A percentile compares a stretch with the other conserved stretches of the same genome.
Conservation (phyloP, 2,113 vertebrate species). For the Callaeas wilsoni region DNA sequence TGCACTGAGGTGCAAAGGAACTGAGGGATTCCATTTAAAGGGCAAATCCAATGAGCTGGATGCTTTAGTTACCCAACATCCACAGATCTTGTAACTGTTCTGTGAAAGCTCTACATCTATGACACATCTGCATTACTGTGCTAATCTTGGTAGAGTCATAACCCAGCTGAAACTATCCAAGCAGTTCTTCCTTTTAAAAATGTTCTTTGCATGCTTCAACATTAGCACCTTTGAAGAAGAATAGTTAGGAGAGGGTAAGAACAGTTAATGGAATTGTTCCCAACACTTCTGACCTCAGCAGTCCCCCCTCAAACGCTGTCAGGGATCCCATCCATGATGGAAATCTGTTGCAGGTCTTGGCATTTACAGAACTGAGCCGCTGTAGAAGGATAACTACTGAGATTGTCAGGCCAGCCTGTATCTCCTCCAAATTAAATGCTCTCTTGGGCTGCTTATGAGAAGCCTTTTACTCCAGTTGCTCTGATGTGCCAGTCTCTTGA, state of each 20-base stretch:
- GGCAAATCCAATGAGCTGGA: background rate
- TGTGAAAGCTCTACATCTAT: background rate
- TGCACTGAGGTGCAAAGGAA: background rate
- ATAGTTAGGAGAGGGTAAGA: background rate
- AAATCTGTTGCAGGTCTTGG: background rate
- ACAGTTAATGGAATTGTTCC: background rate
- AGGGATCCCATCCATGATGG: background rate
- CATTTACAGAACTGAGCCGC: background rate
- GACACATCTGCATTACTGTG: background rate
- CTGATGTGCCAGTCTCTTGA: background rate
- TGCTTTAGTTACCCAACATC: background rate
- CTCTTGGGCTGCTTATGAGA: background rate
- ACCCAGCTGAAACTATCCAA: background rate
- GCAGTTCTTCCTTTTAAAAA: background rate
- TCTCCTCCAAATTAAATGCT: background rate
- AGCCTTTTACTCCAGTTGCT: background rate
- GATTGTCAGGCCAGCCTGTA: background rate
- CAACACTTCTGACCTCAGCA: background rate
- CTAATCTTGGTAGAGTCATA: background rate
- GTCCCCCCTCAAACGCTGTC: background rate
- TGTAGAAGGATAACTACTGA: background rate
- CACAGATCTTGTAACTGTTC: background rate
- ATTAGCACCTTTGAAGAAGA: background rate
- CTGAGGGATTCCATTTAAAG: background rate
- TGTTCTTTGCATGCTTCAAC: background rate